Conservation (phyloP, 2,888 invertebrate species). For the Phortica magna region DNA sequence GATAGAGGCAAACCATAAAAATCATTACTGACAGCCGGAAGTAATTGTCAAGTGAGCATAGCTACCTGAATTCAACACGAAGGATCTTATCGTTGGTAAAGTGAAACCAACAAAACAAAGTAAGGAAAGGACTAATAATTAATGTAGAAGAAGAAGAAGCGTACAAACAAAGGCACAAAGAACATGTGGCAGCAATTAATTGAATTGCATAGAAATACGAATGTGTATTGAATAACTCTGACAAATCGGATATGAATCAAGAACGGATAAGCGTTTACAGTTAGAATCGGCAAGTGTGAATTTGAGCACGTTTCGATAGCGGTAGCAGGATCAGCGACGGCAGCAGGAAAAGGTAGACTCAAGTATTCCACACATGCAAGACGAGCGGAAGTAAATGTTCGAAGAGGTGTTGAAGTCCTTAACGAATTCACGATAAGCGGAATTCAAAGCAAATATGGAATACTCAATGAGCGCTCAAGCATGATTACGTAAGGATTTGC, state of each 20-base stretch:
- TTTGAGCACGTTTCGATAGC: constrained; percentile 14
- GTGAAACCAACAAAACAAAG: background rate
- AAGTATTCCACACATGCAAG: background rate
- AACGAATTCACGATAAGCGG: background rate
- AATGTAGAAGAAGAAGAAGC: background rate
- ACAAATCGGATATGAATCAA: constrained; percentile 10
- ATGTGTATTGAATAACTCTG: constrained; percentile 4
- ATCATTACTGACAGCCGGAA: constrained; percentile 18
- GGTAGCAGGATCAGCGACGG: background rate
- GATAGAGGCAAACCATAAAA: constrained; percentile 17
- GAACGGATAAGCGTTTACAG: constrained; percentile 27
- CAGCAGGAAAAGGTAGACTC: background rate
- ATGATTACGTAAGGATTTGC: constrained; percentile 23
- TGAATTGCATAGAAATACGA: background rate
- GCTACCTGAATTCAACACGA: constrained; percentile 27
- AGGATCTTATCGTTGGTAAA: background rate
- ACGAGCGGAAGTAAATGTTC: constrained; percentile 2
- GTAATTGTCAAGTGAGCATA: constrained; percentile 20
- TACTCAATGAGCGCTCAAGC: constrained; percentile 3
- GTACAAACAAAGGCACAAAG: constrained; percentile 1
- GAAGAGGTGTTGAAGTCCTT: constrained; percentile 24
- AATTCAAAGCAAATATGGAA: background rate
- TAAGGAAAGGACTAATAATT: constrained; percentile 8
- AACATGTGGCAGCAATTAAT: constrained; percentile 30
- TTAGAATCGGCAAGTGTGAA: constrained; percentile 37